Evolutionary conservation across 2,113 vertebrate species (phyloP).

Genomic region (Brachypteracias leptosomus): DNA sequence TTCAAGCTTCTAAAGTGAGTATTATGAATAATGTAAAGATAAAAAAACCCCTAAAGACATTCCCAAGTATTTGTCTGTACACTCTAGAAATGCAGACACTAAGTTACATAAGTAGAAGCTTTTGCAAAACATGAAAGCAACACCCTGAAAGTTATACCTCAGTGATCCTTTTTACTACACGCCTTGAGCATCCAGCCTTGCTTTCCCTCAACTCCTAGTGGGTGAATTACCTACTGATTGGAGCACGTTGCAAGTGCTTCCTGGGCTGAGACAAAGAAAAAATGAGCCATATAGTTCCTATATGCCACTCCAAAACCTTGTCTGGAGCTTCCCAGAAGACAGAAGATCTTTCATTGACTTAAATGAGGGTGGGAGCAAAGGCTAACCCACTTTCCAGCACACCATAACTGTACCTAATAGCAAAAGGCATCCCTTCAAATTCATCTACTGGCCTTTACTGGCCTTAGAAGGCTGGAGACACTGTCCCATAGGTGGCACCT

Average conservation of each 20-base stretch:
- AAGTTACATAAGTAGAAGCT: background rate
- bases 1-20: conserved; percentile 43
- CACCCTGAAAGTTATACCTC: background rate
- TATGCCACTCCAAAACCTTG: background rate
- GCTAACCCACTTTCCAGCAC: background rate
- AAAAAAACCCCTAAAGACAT: background rate
- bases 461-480: background rate
- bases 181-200: background rate
- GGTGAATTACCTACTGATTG: background rate
- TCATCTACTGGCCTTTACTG: background rate
- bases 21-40: conserved; percentile 47
- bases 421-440: background rate
- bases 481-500: background rate
- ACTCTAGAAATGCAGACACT: background rate
- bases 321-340: background rate
- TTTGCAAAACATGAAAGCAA: background rate
- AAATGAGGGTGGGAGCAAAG: background rate
- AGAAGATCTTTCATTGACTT: background rate
- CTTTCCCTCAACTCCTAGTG: background rate
- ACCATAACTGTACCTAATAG: background rate
- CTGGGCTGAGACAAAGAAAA: background rate
- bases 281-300: background rate
- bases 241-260: background rate
- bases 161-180: background rate
- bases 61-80: background rate